Evolutionary conservation across 1,140 invertebrate species (phyloP).

Genomic region (Meloidogyne floridensis): DNA sequence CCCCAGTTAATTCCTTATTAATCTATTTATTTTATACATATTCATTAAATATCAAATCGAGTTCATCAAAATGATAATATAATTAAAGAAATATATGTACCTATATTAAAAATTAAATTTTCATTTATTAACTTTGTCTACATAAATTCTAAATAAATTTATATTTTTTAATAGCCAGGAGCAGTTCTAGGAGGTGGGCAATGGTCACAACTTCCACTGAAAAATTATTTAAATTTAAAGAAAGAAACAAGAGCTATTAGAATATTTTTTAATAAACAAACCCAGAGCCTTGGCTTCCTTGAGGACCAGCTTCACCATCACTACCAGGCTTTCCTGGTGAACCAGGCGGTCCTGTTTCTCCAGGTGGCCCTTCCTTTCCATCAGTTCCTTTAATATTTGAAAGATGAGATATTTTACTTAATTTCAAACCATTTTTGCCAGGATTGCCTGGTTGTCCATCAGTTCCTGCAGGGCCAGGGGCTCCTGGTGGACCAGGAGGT

Average conservation of each 20-base stretch:
- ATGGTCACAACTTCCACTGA: slow-evolving; percentile 24
- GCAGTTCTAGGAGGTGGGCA: slow-evolving; percentile 26
- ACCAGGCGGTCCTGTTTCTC: slow-evolving; percentile 21
- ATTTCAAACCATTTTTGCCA: neutral
- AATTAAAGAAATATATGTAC: neutral
- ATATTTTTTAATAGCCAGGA: slow-evolving; percentile 23
- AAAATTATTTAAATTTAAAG: neutral
- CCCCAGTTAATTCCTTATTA: too few relatives aligned
- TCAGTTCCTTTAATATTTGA: neutral
- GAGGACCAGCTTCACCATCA: slow-evolving; percentile 16
- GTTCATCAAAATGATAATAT: neutral
- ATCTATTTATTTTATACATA: too few relatives aligned
- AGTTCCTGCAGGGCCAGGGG: slow-evolving; percentile 14
- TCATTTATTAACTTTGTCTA: neutral
- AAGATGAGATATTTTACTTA: neutral
- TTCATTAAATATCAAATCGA: too few relatives aligned
- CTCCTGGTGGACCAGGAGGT: slow-evolving; percentile 10
- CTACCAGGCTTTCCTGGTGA: slow-evolving; percentile 5
- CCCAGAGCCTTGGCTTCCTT: slow-evolving; percentile 28
- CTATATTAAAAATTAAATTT: neutral
- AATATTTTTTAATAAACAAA: neutral
- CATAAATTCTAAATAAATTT: neutral
- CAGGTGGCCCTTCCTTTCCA: slow-evolving; percentile 16
- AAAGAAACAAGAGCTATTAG: neutral
- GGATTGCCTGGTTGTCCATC: slow-evolving; percentile 15